Percentiles rank a stretch among this genome's conserved stretches.
These are phyloP conservation scores for Corydoras maculifer DNA, from an alignment of 2,113 vertebrate genomes.

Conservation along the genomic window DNA sequence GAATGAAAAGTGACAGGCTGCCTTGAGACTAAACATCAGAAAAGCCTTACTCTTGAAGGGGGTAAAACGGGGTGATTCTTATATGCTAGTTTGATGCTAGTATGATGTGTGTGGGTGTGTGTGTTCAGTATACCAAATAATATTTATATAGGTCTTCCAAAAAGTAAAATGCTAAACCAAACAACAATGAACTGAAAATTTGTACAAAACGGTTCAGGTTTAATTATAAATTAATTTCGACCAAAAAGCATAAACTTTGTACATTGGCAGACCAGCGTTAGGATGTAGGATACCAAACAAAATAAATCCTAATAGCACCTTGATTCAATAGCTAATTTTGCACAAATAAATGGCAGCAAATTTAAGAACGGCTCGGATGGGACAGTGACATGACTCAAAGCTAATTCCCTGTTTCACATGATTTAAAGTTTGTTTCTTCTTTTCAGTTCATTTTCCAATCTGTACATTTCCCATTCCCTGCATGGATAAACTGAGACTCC, in stretches of 20 bases:
- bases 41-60: no score
- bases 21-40: conserved; percentile 11
- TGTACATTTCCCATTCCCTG: conserved; percentile 28
- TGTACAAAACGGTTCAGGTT: no score
- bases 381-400: conserved; percentile 1
- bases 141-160: no score
- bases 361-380: conserved; percentile 10
- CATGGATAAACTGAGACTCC: conserved; percentile 10
- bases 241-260: no score
- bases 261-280: no score
- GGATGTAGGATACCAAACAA: not conserved
- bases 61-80: no score
- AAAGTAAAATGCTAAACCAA: no score
- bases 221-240: no score
- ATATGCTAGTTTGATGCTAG: no score
- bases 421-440: conserved; percentile 1
- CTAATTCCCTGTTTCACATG: not conserved
- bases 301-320: not conserved
- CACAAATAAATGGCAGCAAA: conserved; percentile 1
- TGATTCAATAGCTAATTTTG: not conserved
- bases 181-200: no score
- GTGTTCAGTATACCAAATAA: no score
- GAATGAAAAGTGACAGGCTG: conserved; percentile 21
- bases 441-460: conserved; percentile 13
- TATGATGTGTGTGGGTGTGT: no score